Conservation (phyloP, 2,113 vertebrate genomes). For the Pseudorasbora parva region DNA sequence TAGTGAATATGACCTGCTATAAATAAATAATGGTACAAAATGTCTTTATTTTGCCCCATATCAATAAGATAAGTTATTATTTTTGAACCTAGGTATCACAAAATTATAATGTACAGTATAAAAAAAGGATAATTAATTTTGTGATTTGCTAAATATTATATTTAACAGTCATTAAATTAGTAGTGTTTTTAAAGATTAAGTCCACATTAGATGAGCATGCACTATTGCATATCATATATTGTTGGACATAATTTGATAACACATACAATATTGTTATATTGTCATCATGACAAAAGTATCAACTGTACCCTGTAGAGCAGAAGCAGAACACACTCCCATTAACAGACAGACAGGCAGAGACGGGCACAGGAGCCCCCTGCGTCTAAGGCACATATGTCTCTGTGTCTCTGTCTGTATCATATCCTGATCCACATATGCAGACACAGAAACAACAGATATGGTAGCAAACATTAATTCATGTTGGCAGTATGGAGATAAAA, state of each 20-base stretch:
- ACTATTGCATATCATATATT: neutral
- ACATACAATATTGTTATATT: neutral
- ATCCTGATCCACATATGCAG: neutral
- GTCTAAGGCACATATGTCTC: slow-evolving; percentile 17
- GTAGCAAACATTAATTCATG: neutral
- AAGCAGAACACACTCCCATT: neutral
- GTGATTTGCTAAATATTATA: neutral
- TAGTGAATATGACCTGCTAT: too few relatives aligned
- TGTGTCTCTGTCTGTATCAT: neutral
- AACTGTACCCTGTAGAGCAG: neutral
- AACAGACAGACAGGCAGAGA: neutral
- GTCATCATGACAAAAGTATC: neutral
- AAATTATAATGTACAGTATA: neutral
- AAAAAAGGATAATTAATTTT: neutral
- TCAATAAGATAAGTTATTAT: too few relatives aligned
- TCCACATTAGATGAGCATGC: neutral
- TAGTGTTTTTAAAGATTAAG: neutral
- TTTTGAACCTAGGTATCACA: neutral
- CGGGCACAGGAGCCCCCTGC: neutral
- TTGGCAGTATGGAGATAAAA: neutral
- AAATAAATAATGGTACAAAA: too few relatives aligned
- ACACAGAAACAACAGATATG: neutral
- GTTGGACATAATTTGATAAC: neutral
- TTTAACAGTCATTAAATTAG: neutral
- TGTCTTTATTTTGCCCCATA: too few relatives aligned